Base-by-base conservation (phyloP, 2,797 vertebrate species). In the Acipenser ruthenus region DNA sequence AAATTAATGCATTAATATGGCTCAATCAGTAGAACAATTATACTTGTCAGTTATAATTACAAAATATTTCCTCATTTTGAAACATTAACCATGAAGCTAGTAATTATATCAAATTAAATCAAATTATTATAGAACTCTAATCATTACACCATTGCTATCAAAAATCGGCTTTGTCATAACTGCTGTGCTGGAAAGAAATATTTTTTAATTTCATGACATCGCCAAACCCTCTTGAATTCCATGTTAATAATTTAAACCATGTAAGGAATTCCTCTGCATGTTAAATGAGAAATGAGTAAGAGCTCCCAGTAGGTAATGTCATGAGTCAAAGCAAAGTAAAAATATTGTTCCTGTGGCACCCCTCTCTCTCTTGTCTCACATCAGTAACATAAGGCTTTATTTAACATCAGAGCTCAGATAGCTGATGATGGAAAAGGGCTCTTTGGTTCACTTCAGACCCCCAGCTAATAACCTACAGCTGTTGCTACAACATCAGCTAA, bases 381-480 rank as follows among this genome's bases (percentile, higher is more conserved):
- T 62, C 64, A 68, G 60, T 11, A 75, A 67, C 65, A 75, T 70
- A 67, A 78, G 70, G 66, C 67, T 75, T 81, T 69, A 1, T 0
- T 79, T 77, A 80, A 70, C 60, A 53, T 66, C 67, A 69, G 65
- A 66, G 49, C 73, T 58, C 9, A 58, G 74, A 74, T 70, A 74
- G 76, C n/a, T 68, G 80, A 71, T 59, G 50, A 73, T 52, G 68
- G 62, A 18, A 76, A 65, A 67, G 72, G 58, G 62, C 4, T 70
- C 69, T 66, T 67, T 47, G 5, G 0, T 70, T 78, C 62, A 6
- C 2, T 73, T 73, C 49, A 70, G 61, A 60, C 56, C 65, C 65
- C 68, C 65, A 71, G 67, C 69, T 75, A 82, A 84, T 67, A 75
- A 72, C 62, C n/a, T 73, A 63, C 69, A 82, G 77, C 76, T 86